Conservation (phyloP, 1,140 invertebrate species). For the Papilio dardanus region DNA sequence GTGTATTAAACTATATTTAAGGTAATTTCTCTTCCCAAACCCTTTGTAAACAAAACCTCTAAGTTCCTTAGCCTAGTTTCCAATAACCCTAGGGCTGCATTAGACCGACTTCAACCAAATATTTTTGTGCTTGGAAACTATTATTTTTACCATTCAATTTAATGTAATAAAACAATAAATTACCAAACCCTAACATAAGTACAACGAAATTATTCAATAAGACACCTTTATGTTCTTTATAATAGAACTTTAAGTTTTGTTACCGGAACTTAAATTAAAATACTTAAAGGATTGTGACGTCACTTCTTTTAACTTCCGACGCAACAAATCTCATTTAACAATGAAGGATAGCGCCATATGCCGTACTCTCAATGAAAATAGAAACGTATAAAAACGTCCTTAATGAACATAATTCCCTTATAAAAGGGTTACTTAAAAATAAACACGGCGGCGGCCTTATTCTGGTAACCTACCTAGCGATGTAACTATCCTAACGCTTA, state of each 20-base stretch:
- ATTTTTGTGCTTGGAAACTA: too few species aligned
- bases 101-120: too few species aligned
- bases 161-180: too few species aligned
- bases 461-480: constrained; percentile 41
- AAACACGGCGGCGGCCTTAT: constrained; percentile 53
- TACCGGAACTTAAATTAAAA: constrained; percentile 27
- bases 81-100: too few species aligned
- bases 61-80: not conserved
- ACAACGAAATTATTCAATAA: not conserved
- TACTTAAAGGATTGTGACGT: constrained; percentile 31
- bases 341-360: constrained; percentile 64
- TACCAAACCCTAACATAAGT: too few species aligned
- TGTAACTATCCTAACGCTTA: constrained; percentile 20
- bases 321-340: constrained; percentile 47
- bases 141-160: too few species aligned
- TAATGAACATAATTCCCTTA: constrained; percentile 81
- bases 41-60: not conserved
- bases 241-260: not conserved
- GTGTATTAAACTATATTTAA: not conserved
- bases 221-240: not conserved
- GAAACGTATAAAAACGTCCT: constrained; percentile 73
- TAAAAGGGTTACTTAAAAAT: constrained; percentile 77
- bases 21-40: not conserved
- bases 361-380: constrained; percentile 65
- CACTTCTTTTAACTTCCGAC: constrained; percentile 42